Evolutionary conservation across 2,113 vertebrate genomes (phyloP).

Genomic region (Ptyas mucosa): DNA sequence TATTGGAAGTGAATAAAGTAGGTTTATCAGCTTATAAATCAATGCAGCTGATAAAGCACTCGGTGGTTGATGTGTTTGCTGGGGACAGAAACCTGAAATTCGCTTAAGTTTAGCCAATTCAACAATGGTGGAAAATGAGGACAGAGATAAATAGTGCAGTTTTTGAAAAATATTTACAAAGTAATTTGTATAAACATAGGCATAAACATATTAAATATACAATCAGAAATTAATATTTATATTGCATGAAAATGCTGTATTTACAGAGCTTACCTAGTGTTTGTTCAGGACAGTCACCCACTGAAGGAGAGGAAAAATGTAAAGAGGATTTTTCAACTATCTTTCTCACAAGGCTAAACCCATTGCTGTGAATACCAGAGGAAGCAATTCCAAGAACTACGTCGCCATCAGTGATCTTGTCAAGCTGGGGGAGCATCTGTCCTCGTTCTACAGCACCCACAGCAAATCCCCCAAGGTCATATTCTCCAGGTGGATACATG

Average conservation of each 20-base stretch:
- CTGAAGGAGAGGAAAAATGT: constrained; percentile 75
- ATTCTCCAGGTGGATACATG: constrained; percentile 84
- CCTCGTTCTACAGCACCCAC: constrained; percentile 86
- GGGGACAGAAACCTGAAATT: background rate
- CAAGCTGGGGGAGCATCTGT: constrained; percentile 80
- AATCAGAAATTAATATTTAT: background rate
- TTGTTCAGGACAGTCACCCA: constrained; percentile 68
- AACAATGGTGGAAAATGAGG: background rate
- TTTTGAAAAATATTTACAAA: background rate
- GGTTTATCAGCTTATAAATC: background rate
- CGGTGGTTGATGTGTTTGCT: background rate
- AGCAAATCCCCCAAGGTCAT: constrained; percentile 92
- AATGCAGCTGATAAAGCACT: background rate
- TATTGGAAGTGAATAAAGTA: background rate
- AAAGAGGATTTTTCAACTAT: constrained; percentile 78
- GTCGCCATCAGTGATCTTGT: constrained; percentile 79
- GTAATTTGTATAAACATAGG: background rate
- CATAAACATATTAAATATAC: background rate
- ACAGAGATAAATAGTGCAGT: background rate
- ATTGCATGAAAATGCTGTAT: background rate
- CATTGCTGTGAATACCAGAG: constrained; percentile 95
- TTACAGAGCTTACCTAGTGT: constrained; percentile 76
- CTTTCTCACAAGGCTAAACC: constrained; percentile 91
- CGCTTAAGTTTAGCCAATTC: background rate
- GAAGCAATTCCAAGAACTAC: constrained; percentile 85